Evolutionary conservation across 1,140 invertebrate genomes (phyloP), one percentile per base, ranked within the genome.

Genomic region (Macrobrachium rosenbergii): DNA sequence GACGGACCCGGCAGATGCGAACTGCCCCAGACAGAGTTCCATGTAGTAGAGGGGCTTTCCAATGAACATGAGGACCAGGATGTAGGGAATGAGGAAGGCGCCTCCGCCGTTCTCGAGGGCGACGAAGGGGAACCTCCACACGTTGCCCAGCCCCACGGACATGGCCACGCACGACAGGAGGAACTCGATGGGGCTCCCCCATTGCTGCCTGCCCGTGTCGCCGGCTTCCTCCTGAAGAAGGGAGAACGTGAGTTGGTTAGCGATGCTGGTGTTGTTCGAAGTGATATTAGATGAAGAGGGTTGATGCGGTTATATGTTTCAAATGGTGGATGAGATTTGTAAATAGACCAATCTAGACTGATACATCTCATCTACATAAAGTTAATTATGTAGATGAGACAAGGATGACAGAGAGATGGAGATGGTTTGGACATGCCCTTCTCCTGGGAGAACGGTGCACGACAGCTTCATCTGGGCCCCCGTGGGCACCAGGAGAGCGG

Each of bases 71-170:
- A 94, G 92, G 45, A 95, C 93, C 17, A 94, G 90, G 37, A 94
- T 86, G 90, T 94, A 94, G 7, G 94, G 93, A 60, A 94, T 93
- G 60, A 93, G 89, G 90, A 94, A 94, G 23, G 94, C 93, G 43
- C 94, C 93, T 14, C 91, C 92, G 12, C 92, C 92, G 86, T 92
- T 92, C 72, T 92, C 91, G 89, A 92, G 92, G 0, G 92, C 92
- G 16, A 92, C 91, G 83, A 92, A 93, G 0, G 93, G 93, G 87
- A 93, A 93, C 58, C 93, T 80, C 93, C 93, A 93, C 45, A 93
- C 91, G 89, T 94, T 93, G 14, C 93, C 92, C 16, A 93, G 90
- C 11, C 93, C 93, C 8, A 93, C 93, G 14, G 92, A 93, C 91
- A 93, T 92, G 60, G 92, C 92, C 60, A 93, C 91, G 78, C 93